phyloP scores from a whole-genome alignment of 2,797 vertebrate genomes.

The Pseudocheirus occidentalis region DNA sequence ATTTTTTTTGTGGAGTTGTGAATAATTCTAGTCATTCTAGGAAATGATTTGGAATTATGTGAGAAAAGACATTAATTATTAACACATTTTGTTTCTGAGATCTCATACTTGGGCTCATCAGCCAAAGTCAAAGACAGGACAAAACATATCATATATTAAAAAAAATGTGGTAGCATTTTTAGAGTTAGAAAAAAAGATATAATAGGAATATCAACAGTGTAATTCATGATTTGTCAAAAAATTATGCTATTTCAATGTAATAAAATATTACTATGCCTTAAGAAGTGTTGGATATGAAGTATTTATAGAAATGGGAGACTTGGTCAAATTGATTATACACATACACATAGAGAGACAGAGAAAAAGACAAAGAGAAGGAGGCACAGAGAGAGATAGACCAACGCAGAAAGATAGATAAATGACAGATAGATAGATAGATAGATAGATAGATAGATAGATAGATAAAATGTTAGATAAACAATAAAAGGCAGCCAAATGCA shows the following conservation, averaged over 20 bases:
- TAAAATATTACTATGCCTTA: not conserved
- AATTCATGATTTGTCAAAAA: not conserved
- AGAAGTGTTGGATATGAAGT: not conserved
- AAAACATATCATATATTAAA: not conserved
- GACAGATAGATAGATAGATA: too few relatives aligned
- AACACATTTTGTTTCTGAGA: not conserved
- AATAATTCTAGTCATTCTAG: not conserved
- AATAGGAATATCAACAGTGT: not conserved
- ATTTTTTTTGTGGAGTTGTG: not conserved
- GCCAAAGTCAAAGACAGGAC: too few relatives aligned
- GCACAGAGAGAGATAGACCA: too few relatives aligned
- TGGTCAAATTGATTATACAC: not conserved
- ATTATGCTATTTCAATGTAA: not conserved
- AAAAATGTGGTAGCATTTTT: not conserved
- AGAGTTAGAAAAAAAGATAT: not conserved
- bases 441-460: too few relatives aligned
- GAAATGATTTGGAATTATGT: not conserved
- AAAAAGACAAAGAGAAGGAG: too few relatives aligned
- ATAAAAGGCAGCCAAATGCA: not conserved
- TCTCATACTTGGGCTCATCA: not conserved
- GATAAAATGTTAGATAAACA: too few relatives aligned
- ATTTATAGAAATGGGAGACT: not conserved
- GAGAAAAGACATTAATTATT: not conserved
- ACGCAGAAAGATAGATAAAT: too few relatives aligned
- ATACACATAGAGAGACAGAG: too few relatives aligned